These are phyloP conservation scores for Xenopus laevis DNA, from an alignment of 2,113 vertebrate species.

Conservation along the genomic window DNA sequence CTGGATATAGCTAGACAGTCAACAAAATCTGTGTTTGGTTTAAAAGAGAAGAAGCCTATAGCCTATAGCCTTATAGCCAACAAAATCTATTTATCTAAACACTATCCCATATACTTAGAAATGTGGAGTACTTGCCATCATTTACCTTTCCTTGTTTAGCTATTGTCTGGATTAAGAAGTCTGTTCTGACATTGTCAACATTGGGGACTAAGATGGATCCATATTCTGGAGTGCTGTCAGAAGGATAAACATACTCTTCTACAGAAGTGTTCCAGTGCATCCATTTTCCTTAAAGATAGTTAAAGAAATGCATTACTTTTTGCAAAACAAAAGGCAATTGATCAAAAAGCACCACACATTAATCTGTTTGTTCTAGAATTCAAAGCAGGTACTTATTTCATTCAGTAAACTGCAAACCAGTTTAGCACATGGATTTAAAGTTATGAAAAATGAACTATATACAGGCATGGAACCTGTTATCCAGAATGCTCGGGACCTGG, in stretches of 20 bases:
- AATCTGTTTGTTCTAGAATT: not conserved
- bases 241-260: conserved; percentile 85
- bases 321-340: not conserved
- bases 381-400: not conserved
- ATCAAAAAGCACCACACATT: too few relatives aligned
- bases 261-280: conserved; percentile 79
- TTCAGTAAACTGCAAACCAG: too few relatives aligned
- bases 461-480: too few relatives aligned
- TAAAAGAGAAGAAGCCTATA: not conserved
- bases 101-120: too few relatives aligned
- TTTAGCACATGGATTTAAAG: too few relatives aligned
- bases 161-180: conserved; percentile 88
- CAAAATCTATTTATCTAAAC: too few relatives aligned
- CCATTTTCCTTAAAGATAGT: conserved; percentile 74
- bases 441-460: too few relatives aligned
- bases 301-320: not conserved
- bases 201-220: conserved; percentile 90
- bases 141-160: conserved; percentile 89
- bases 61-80: too few relatives aligned
- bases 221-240: conserved; percentile 75
- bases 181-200: conserved; percentile 88
- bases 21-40: not conserved
- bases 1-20: too few relatives aligned
- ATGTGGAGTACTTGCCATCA: too few relatives aligned
- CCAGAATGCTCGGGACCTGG: too few relatives aligned